phyloP scores from a whole-genome alignment of 1,140 invertebrate species.

The Palaemon carinicauda region DNA sequence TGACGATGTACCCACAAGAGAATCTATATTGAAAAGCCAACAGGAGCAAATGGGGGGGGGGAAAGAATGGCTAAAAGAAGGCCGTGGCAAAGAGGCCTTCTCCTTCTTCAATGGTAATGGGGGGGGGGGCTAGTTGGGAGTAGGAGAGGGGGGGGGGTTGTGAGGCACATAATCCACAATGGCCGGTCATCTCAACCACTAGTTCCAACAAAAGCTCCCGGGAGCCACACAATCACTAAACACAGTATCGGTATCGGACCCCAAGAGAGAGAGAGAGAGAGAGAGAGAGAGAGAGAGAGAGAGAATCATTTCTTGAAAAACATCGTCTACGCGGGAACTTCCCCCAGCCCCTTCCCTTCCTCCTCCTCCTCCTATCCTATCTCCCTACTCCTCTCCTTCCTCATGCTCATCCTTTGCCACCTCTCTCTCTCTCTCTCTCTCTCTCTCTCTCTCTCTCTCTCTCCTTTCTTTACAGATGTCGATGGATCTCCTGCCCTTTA shows the following conservation, averaged over 20 bases:
- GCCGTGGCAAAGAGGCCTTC: slow-evolving; percentile 2
- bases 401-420: neutral
- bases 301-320: slow-evolving; percentile 11
- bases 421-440: neutral
- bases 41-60: neutral
- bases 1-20: too few species aligned
- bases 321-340: neutral
- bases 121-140: neutral
- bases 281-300: too few species aligned
- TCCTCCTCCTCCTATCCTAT: neutral
- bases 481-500: too few species aligned
- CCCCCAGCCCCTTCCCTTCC: neutral
- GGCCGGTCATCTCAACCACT: neutral
- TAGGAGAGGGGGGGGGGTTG: too few species aligned
- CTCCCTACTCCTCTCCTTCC: neutral
- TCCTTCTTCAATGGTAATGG: neutral
- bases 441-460: neutral
- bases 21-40: neutral
- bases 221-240: slow-evolving; percentile 11
- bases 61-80: neutral
- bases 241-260: slow-evolving; percentile 29
- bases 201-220: neutral
- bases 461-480: neutral
- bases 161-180: neutral
- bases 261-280: too few species aligned